phyloP scores from a whole-genome alignment of 2,797 vertebrate genomes.

The Pogonophryne albipinna region DNA sequence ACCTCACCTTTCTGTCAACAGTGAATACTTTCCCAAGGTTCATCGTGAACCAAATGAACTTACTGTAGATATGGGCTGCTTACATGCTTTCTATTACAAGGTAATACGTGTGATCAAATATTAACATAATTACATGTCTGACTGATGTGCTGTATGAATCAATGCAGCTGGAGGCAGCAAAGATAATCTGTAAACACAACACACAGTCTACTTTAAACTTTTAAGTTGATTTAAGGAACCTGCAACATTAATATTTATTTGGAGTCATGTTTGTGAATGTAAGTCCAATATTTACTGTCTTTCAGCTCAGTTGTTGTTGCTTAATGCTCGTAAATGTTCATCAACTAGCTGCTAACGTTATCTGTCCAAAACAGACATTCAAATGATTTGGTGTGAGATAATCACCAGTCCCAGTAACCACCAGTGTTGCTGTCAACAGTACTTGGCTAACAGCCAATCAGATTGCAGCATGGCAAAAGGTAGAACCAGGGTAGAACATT shows the following conservation, averaged over 20 bases:
- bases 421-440: no score
- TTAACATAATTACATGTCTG: not conserved
- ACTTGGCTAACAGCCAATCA: no score
- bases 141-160: not conserved
- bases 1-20: constrained; percentile 17
- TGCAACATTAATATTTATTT: no score
- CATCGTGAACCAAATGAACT: not conserved
- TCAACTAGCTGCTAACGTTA: no score
- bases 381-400: no score
- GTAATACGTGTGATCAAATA: not conserved
- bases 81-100: not conserved
- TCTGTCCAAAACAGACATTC: no score
- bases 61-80: not conserved
- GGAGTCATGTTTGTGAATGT: not conserved
- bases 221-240: not conserved
- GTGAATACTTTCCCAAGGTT: constrained; percentile 60
- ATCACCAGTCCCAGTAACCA: no score
- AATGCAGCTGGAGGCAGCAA: not conserved
- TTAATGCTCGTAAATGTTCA: no score
- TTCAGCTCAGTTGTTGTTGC: no score
- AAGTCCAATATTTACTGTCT: no score
- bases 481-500: no score
- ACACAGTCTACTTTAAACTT: no score
- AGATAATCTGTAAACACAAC: not conserved
- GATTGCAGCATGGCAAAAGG: not conserved